Evolutionary conservation across 2,113 vertebrate species (phyloP).

Genomic region (Gorilla gorilla): DNA sequence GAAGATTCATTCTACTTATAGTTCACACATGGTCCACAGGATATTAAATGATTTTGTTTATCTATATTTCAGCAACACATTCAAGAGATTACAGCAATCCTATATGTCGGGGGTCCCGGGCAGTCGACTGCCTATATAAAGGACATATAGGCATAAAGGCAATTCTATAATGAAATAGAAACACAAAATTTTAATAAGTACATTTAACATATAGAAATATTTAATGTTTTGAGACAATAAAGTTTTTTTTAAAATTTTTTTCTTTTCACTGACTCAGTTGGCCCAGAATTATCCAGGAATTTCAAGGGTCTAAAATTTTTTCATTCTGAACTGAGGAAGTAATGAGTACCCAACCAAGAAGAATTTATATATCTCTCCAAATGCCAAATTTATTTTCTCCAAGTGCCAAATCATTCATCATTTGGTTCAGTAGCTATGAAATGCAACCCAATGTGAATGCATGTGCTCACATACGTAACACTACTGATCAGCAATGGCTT

Average conservation of each 20-base stretch:
- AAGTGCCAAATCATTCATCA: neutral
- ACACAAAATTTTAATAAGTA: neutral
- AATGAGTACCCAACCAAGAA: neutral
- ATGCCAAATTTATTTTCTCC: neutral
- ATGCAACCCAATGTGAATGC: neutral
- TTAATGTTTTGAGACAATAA: neutral
- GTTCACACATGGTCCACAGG: neutral
- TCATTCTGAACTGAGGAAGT: neutral
- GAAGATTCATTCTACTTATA: neutral
- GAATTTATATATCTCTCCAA: neutral
- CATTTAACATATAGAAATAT: neutral
- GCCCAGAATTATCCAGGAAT: neutral
- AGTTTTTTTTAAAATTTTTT: neutral
- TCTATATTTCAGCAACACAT: neutral
- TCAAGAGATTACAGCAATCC: neutral
- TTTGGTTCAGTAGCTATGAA: neutral
- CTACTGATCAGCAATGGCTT: neutral
- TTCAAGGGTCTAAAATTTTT: neutral
- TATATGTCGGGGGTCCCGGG: too few relatives aligned
- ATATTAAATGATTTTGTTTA: neutral
- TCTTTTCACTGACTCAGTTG: conserved; percentile 14
- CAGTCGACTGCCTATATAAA: too few relatives aligned
- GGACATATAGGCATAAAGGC: too few relatives aligned
- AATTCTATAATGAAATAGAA: neutral
- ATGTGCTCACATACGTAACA: neutral